A percentile compares a stretch with the other conserved stretches of the same genome.
Conservation (phyloP, 2,888 invertebrate species). For the Eilema griseolum region DNA sequence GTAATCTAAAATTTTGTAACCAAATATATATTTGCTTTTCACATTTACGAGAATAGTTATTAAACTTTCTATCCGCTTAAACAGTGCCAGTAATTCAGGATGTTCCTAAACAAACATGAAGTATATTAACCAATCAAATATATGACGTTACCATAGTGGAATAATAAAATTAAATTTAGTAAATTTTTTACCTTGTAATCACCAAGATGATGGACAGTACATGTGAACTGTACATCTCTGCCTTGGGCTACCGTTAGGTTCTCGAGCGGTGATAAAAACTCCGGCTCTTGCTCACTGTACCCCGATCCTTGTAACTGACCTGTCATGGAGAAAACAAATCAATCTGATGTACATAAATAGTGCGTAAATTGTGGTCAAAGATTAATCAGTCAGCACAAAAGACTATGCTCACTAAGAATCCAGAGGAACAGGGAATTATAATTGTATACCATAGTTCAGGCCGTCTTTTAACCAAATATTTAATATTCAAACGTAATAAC, state of each 20-base stretch:
- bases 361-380: too few relatives aligned
- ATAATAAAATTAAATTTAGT: not conserved
- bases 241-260: conserved; percentile 95
- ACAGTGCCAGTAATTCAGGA: conserved; percentile 32
- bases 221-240: conserved; percentile 95
- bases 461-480: too few relatives aligned
- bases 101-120: conserved; percentile 16
- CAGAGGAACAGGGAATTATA: not conserved
- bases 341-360: not conserved
- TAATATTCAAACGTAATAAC: conserved; percentile 31
- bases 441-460: not conserved
- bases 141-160: not conserved
- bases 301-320: conserved; percentile 82
- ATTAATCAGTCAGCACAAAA: not conserved
- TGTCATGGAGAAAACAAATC: conserved; percentile 38
- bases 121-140: conserved; percentile 9
- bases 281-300: conserved; percentile 87
- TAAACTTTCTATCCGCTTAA: conserved; percentile 40
- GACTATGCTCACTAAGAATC: not conserved
- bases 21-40: conserved; percentile 42
- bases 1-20: conserved; percentile 32
- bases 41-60: conserved; percentile 36
- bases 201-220: conserved; percentile 95
- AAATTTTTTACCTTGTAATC: conserved; percentile 89
- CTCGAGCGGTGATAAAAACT: conserved; percentile 94